These are phyloP conservation scores for Capra hircus DNA, from an alignment of 2,113 vertebrate genomes.

Conservation along the genomic window DNA sequence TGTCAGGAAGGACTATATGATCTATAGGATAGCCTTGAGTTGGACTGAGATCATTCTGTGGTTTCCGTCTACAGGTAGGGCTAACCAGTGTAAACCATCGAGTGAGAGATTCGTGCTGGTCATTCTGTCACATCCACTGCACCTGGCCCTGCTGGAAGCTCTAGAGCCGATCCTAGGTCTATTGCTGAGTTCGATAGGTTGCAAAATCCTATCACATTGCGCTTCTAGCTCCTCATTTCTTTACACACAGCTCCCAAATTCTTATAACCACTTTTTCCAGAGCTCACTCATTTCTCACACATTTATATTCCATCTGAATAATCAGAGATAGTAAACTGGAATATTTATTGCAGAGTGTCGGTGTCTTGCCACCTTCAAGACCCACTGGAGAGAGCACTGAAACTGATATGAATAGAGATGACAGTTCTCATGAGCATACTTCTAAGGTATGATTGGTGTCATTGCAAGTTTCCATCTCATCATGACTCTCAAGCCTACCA, in stretches of 20 bases:
- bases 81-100: background rate
- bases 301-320: background rate
- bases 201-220: background rate
- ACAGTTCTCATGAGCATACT: background rate
- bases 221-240: background rate
- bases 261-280: background rate
- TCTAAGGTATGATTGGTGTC: background rate
- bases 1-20: background rate
- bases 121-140: background rate
- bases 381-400: background rate
- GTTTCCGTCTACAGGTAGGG: background rate
- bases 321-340: background rate
- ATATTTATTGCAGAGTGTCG: background rate
- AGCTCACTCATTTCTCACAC: background rate
- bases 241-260: background rate
- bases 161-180: background rate
- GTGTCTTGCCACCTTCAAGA: background rate
- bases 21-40: background rate
- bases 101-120: background rate
- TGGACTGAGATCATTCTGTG: background rate
- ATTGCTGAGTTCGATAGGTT: background rate
- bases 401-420: background rate
- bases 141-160: background rate
- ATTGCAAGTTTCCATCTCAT: background rate
- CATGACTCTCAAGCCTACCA: background rate